Evolutionary conservation across 1,140 invertebrate species (phyloP), one percentile per base, ranked within the genome.

Genomic region (Bombyx mandarina): DNA sequence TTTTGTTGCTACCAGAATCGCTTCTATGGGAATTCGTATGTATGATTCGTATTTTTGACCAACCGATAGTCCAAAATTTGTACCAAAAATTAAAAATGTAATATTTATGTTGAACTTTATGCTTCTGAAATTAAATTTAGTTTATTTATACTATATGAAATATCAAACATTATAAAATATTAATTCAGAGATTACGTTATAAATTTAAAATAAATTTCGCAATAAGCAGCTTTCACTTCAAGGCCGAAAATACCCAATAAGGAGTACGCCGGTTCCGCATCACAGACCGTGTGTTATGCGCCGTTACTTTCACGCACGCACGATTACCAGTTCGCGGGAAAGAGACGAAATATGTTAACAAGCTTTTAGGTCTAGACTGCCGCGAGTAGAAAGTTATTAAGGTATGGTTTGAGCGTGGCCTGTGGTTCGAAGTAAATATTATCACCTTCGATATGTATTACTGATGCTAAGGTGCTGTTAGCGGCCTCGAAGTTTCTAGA

Each of bases 141-240:
- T 10, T 46, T 12, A 10, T 47, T 47, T 47, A 47, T 47, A 47
- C 26, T 35, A 35, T 35, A 35, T 35, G 26, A 35, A 5, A 35
- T 35, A 35, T 1, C 26, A 35, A 1, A 35, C 26, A 35, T 12
- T 46, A 9, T 46, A 8, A 46, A 46, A 46, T 46, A 7, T 46
- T 46, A 46, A 46, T 46, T 46, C 45, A 12, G 45, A 46, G 45
- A 46, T 9, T 46, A 9, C 8, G 45, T 46, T 9, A 44, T 7
- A 53, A 53, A 8, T 43, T 35, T 52, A 55, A 47, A 7, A 9
- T 45, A 48, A 56, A 50, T 63, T 56, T 59, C 50, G 61, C 56
- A 58, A 58, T 63, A 48, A 52, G 54, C 43, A 60, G 75, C 78
- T 81, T 79, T 77, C 76, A 76, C 78, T 12, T 71, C 64, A 74